These are phyloP conservation scores for Linnaemya tessellans DNA, from an alignment of 2,888 invertebrate species.

Conservation along the genomic window DNA sequence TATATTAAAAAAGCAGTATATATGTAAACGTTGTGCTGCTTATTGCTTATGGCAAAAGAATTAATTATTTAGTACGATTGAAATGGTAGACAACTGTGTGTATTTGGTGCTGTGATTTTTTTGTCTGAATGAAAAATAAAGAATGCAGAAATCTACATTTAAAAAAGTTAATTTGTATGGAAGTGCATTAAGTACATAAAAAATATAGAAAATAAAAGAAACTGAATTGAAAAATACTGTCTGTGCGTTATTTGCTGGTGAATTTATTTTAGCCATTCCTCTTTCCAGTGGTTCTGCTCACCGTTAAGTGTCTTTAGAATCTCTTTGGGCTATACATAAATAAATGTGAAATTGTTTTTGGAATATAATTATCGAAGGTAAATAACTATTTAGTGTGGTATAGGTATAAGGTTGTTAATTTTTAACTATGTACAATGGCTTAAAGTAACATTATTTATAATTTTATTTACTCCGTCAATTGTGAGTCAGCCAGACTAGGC, in stretches of 20 bases:
- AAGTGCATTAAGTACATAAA: slow-evolving; percentile 8
- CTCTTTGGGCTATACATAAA: background rate
- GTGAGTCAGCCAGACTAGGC: slow-evolving; percentile 45
- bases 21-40: slow-evolving; percentile 5
- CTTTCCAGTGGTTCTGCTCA: slow-evolving; percentile 30
- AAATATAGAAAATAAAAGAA: background rate
- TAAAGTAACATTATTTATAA: slow-evolving; percentile 2
- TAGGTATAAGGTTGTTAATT: background rate
- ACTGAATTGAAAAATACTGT: slow-evolving; percentile 32
- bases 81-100: slow-evolving; percentile 59
- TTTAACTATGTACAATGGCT: background rate
- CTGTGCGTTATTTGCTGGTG: slow-evolving; percentile 21
- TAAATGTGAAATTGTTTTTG: background rate
- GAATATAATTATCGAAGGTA: slow-evolving; percentile 29
- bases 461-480: slow-evolving; percentile 19
- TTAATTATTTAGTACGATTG: slow-evolving; percentile 51
- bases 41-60: slow-evolving; percentile 25
- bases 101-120: slow-evolving; percentile 53
- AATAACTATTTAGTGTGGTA: slow-evolving; percentile 23
- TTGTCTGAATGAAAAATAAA: slow-evolving; percentile 26
- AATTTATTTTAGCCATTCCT: slow-evolving; percentile 28
- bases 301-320: slow-evolving; percentile 27
- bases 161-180: slow-evolving; percentile 14
- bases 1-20: slow-evolving; percentile 22
- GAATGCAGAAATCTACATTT: slow-evolving; percentile 1